Evolutionary conservation across 2,888 invertebrate species (phyloP), one percentile per base, ranked within the genome.

Genomic region (Tenthredo notha): DNA sequence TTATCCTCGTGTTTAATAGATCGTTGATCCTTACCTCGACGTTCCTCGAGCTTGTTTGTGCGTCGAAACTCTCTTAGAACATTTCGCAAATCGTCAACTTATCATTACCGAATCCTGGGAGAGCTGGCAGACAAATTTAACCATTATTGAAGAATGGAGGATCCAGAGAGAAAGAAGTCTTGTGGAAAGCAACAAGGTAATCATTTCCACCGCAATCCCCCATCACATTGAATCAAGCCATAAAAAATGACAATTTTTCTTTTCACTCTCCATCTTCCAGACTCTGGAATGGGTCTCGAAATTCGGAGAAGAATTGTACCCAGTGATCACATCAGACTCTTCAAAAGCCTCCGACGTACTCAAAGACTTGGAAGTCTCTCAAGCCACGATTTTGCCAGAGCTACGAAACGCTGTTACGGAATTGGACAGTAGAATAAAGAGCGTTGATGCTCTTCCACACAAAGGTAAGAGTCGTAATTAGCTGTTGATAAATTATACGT

Each of bases 251-350:
- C n/a, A 0, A 70, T 21, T 84, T 67, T 82, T 70, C 80, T 33
- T 61, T 77, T 15, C 15, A 1, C 84, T 33, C 84, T 86, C 88
- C 88, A 87, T 85, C 0, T 33, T 93, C 29, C 90, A 96, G 96
- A 96, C 95, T 33, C 94, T 96, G 87, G 95, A 95, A 88, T 95
- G 95, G 95, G 95, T 96, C 88, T 95, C 96, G 4, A 95, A 96
- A 92, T 94, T 97, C 90, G 96, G 97, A 91, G 95, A 95, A 77
- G 96, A 97, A 90, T 93, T 97, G 85, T 97, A 97, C 94, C 97
- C 97, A 33, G 95, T 97, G 77, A 95, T 97, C 87, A 96, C 95
- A 77, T 95, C 95, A 21, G 94, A 95, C 86, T 95, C 96, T 4
- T 94, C 95, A 72, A 95, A 95, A 87, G 95, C 96, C 18, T 94